phyloP scores from a whole-genome alignment of 2,797 vertebrate genomes.

The Lagorchestes hirsutus region DNA sequence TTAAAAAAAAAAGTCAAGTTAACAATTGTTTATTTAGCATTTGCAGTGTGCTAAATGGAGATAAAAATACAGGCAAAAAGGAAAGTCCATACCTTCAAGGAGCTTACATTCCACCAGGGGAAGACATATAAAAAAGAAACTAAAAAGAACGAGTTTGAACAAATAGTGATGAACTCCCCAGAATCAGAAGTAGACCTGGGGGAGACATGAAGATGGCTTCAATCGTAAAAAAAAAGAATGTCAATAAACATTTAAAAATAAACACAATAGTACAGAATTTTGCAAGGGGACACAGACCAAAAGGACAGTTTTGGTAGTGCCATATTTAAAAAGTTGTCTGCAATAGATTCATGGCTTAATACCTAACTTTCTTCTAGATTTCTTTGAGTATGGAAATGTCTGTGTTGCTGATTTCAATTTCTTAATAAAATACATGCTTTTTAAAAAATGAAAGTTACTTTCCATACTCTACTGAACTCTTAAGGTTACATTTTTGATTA shows the following conservation, averaged over 20 bases:
- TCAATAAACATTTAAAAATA: not conserved
- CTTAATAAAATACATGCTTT: too few species aligned
- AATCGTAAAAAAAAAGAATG: not conserved
- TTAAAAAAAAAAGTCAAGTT: not conserved
- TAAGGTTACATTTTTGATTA: not conserved
- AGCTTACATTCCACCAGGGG: not conserved
- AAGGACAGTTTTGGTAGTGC: not conserved
- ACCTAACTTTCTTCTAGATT: not conserved
- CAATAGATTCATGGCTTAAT: not conserved
- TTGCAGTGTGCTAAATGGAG: too few species aligned
- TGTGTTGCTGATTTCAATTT: not conserved
- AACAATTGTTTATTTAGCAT: not conserved
- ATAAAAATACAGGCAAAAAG: too few species aligned
- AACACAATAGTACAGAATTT: not conserved
- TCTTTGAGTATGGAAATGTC: not conserved
- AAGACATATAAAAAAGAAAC: not conserved
- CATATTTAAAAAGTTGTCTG: not conserved
- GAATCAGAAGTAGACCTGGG: not conserved
- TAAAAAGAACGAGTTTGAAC: not conserved
- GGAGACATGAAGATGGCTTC: not conserved
- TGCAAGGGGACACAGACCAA: not conserved
- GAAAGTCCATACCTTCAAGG: not conserved
- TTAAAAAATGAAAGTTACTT: too few species aligned
- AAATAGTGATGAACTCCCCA: not conserved
- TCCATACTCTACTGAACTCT: too few species aligned